Evolutionary conservation across 2,888 invertebrate species (phyloP), one percentile per base, ranked within the genome.

Genomic region (Drosophila macrospina): DNA sequence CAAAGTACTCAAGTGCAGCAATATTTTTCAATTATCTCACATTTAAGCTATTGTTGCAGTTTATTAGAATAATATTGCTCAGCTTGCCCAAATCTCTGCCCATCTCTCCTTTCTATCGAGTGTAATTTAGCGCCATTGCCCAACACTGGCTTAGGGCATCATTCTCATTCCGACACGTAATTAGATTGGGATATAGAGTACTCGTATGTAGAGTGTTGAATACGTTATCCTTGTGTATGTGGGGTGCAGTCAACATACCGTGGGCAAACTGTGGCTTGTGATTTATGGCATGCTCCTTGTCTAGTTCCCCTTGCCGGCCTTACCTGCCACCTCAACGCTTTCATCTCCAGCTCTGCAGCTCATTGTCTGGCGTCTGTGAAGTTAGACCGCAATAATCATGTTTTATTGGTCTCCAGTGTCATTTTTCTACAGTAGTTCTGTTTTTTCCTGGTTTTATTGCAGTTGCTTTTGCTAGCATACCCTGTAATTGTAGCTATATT

Each of bases 391-490:
- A 74, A 81, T 81, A 81, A 81, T 81, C 79, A 70, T 81, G 81
- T 81, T 81, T 81, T 81, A 81, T 81, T 79, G 79, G 79, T 81
- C 81, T 81, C 80, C 61, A 81, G 80, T 62, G 80, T 81, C 71
- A 79, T 77, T 81, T 79, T 81, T 77, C 74, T 68, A 74, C 79
- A 74, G 69, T 79, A 69, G 4, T 11, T 2, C n/a, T 54, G 60
- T 71, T 69, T 62, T 67, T 67, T 73, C 13, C 24, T 24, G 3
- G 4, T 39, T 1, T 32, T 47, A 45, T 6, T 47, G 30, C 2
- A 34, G 39, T 24, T 4, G 8, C 7, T 7, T 16, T 34, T 8
- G 1, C 8, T 7, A 24, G 13, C 7, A 32, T 42, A 42, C 42
- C 54, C 54, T 54, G 24, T 13, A 15, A 28, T 30, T 30, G 5